Conservation (phyloP, 2,888 invertebrate genomes). For the Cabera pusaria region DNA sequence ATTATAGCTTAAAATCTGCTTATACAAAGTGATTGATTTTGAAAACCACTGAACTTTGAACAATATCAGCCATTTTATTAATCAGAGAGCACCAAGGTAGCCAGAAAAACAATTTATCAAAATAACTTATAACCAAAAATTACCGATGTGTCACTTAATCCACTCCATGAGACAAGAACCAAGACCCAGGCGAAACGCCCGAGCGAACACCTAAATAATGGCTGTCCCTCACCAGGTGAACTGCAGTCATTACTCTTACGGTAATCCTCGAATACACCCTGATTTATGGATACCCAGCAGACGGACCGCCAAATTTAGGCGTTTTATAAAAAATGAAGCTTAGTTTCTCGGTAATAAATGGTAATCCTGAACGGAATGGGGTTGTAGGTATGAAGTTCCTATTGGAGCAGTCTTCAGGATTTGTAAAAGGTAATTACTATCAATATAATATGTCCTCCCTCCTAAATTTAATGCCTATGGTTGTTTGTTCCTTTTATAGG, state of each 20-base stretch:
- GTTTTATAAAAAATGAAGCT: slow-evolving; percentile 79
- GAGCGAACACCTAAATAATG: slow-evolving; percentile 58
- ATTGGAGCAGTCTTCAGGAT: neutral
- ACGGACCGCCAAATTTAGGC: slow-evolving; percentile 78
- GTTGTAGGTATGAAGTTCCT: slow-evolving; percentile 43
- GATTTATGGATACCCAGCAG: slow-evolving; percentile 72
- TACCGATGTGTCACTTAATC: slow-evolving; percentile 29
- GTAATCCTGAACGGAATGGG: slow-evolving; percentile 56
- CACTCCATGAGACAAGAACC: slow-evolving; percentile 28
- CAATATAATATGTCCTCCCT: too few relatives aligned
- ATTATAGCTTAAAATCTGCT: too few relatives aligned
- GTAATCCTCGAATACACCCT: slow-evolving; percentile 80
- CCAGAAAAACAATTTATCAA: too few relatives aligned
- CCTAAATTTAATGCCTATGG: too few relatives aligned
- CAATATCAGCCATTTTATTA: too few relatives aligned
- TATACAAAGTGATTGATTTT: too few relatives aligned
- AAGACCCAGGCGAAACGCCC: slow-evolving; percentile 49
- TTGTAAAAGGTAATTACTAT: too few relatives aligned
- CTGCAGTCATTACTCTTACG: slow-evolving; percentile 78
- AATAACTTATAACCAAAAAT: too few relatives aligned
- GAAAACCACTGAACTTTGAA: too few relatives aligned
- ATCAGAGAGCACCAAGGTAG: too few relatives aligned
- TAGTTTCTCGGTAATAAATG: slow-evolving; percentile 73
- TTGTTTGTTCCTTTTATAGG: too few relatives aligned
- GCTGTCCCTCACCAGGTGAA: slow-evolving; percentile 67